These are phyloP conservation scores for Drosophila pseudotakahashii DNA, from an alignment of 2,888 invertebrate species.

Conservation along the genomic window DNA sequence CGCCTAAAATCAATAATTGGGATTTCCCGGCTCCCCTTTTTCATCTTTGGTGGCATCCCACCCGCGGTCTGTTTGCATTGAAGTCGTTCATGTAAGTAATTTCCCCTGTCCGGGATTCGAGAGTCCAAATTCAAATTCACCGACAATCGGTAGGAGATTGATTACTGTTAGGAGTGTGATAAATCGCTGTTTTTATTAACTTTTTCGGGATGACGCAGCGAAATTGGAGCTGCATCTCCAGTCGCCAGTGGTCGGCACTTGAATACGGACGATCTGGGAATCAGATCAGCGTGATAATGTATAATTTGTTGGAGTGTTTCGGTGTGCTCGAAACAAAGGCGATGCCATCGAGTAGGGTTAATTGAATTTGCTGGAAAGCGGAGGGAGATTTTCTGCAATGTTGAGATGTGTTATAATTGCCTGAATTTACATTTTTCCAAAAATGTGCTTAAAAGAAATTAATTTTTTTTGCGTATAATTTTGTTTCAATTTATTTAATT, in stretches of 20 bases:
- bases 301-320: constrained; percentile 62
- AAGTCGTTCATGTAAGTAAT: constrained; percentile 71
- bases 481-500: too few species aligned
- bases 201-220: constrained; percentile 76
- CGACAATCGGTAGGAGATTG: constrained; percentile 53
- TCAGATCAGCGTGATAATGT: constrained; percentile 81
- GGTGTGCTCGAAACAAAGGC: constrained; percentile 21
- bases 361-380: constrained; percentile 64
- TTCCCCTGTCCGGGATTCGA: constrained; percentile 32
- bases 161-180: constrained; percentile 81
- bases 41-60: constrained; percentile 46
- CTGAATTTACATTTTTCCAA: too few species aligned
- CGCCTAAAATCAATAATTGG: constrained; percentile 46
- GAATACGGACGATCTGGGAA: constrained; percentile 69
- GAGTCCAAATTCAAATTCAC: neutral
- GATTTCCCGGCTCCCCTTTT: constrained; percentile 4
- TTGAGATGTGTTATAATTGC: neutral
- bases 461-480: too few species aligned
- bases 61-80: constrained; percentile 70
- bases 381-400: constrained; percentile 10
- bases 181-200: constrained; percentile 82
- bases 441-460: too few species aligned
- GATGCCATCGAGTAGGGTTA: constrained; percentile 49
- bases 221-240: constrained; percentile 25
- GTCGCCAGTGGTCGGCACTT: constrained; percentile 53